A percentile compares a stretch with the other conserved stretches of the same genome.
Evolutionary conservation across 1,140 invertebrate genomes (phyloP).

Genomic region (Philopotamus ludificatus): DNA sequence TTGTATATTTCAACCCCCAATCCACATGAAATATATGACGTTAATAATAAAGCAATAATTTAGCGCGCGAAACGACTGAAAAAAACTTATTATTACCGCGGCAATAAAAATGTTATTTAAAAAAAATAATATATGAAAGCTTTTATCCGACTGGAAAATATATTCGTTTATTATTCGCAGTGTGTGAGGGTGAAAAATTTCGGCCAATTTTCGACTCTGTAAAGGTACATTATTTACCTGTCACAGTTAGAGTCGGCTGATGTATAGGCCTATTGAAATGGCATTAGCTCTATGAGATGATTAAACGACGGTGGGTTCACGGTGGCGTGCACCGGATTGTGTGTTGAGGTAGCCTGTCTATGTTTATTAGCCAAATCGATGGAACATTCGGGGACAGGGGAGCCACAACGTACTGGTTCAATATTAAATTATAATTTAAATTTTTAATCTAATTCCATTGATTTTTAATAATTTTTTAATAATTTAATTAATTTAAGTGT

Average conservation of each 20-base stretch:
- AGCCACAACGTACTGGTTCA: too few species aligned
- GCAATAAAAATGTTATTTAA: neutral
- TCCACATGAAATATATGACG: neutral
- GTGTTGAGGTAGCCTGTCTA: too few species aligned
- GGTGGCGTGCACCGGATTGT: too few species aligned
- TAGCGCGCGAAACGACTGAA: too few species aligned
- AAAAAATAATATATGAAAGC: neutral
- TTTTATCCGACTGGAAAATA: slow-evolving; percentile 9
- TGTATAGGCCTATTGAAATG: slow-evolving; percentile 26
- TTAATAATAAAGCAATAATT: neutral
- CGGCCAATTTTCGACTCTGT: slow-evolving; percentile 25
- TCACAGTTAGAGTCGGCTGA: slow-evolving; percentile 20
- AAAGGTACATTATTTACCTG: slow-evolving; percentile 31
- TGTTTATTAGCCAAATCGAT: too few species aligned
- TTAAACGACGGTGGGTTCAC: too few species aligned
- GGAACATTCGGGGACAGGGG: too few species aligned
- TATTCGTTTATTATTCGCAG: slow-evolving; percentile 30
- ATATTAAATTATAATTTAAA: too few species aligned
- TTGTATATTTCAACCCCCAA: too few species aligned
- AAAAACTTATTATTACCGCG: neutral
- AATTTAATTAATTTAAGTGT: too few species aligned
- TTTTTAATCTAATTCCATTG: too few species aligned
- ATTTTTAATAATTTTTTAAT: too few species aligned
- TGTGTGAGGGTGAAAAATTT: slow-evolving; percentile 31
- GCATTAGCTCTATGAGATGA: slow-evolving; percentile 18